These are phyloP conservation scores for Karalla daura DNA, from an alignment of 2,797 vertebrate species.

Conservation along the genomic window DNA sequence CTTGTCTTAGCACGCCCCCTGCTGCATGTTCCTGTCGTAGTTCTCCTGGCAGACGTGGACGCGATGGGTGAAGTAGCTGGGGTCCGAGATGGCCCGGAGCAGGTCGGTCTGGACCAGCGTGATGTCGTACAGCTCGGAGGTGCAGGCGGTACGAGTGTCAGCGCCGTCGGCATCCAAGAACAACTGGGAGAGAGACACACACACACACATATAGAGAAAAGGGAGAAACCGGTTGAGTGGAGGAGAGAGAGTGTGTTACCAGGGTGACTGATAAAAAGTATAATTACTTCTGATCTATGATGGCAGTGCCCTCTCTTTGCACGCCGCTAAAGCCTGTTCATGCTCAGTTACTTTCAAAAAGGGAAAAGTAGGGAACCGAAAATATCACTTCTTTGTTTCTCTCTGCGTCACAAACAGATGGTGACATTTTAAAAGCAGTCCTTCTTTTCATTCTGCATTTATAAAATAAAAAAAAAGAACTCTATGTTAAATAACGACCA, in stretches of 20 bases:
- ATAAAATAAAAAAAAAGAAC: too few relatives aligned
- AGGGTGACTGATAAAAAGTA: too few relatives aligned
- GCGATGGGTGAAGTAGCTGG: constrained; percentile 85
- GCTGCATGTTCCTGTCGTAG: constrained; percentile 85
- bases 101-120: constrained; percentile 90
- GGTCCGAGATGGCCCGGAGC: constrained; percentile 88
- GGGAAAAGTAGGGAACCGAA: too few relatives aligned
- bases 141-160: constrained; percentile 74
- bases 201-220: background rate
- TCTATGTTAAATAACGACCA: too few relatives aligned
- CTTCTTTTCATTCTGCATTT: too few relatives aligned
- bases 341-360: too few relatives aligned
- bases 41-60: constrained; percentile 87
- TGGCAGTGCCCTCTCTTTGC: too few relatives aligned
- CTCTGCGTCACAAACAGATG: too few relatives aligned
- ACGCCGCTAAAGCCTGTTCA: too few relatives aligned
- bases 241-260: background rate
- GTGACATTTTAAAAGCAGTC: too few relatives aligned
- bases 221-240: background rate
- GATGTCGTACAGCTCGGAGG: constrained; percentile 86
- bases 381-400: too few relatives aligned
- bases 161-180: constrained; percentile 74
- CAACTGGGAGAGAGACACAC: constrained; percentile 64
- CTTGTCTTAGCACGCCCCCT: constrained; percentile 56
- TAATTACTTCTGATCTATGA: too few relatives aligned